phyloP scores from a whole-genome alignment of 2,888 invertebrate species.

The Disparrhopalites patrizii region DNA sequence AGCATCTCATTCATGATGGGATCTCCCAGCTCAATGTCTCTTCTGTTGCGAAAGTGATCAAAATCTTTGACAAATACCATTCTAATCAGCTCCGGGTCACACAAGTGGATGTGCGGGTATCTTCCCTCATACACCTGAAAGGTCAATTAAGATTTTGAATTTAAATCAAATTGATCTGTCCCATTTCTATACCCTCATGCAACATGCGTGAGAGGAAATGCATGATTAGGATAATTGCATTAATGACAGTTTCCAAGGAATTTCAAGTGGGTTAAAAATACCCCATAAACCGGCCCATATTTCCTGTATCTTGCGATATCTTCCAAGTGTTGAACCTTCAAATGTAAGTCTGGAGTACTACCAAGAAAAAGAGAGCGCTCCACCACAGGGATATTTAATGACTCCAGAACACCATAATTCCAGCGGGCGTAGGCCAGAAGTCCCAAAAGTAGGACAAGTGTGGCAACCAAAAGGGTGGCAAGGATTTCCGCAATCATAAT shows the following conservation, averaged over 20 bases:
- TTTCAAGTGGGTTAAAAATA: constrained; percentile 22
- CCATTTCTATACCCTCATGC: too few relatives aligned
- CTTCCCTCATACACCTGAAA: constrained; percentile 44
- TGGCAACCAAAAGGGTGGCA: too few relatives aligned
- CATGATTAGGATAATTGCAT: too few relatives aligned
- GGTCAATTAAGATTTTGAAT: constrained; percentile 8
- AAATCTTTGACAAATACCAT: constrained; percentile 43
- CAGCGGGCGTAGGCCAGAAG: constrained; percentile 38
- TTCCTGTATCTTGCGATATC: constrained; percentile 42
- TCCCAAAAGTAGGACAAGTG: too few relatives aligned
- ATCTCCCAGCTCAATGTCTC: constrained; percentile 34
- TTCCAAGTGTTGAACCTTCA: constrained; percentile 40
- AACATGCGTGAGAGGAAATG: too few relatives aligned
- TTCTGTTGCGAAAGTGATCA: constrained; percentile 38
- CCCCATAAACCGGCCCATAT: constrained; percentile 47
- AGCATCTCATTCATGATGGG: constrained; percentile 42
- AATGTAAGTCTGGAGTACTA: constrained; percentile 42
- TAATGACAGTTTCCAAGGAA: too few relatives aligned
- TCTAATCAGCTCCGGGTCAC: constrained; percentile 43
- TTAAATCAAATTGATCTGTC: constrained; percentile 6
- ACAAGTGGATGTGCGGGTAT: constrained; percentile 42
- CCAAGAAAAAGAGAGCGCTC: constrained; percentile 38
- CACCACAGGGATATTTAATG: constrained; percentile 42
- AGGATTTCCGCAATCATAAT: too few relatives aligned
- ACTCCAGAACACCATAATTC: constrained; percentile 45